Conservation (phyloP, 2,888 invertebrate species). For the Mycalesis mineus region DNA sequence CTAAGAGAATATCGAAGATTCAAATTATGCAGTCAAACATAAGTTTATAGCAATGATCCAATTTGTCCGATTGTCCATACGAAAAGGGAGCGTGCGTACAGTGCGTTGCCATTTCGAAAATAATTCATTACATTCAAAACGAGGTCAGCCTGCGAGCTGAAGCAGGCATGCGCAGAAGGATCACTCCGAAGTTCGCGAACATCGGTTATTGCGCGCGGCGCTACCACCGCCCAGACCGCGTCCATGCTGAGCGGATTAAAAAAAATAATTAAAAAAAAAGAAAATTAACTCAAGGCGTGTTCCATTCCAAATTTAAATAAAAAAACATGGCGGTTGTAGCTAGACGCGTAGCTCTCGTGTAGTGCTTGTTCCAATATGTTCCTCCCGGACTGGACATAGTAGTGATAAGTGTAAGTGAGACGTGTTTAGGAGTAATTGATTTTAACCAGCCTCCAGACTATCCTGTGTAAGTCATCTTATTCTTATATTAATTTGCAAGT, state of each 20-base stretch:
- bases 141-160: conserved; percentile 55
- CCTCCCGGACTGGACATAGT: conserved; percentile 24
- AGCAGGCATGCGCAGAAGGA: conserved; percentile 33
- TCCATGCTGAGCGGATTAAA: conserved; percentile 28
- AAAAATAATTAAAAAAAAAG: conserved; percentile 32
- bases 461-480: conserved; percentile 43
- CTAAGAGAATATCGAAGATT: too few species aligned
- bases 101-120: conserved; percentile 70
- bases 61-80: neutral
- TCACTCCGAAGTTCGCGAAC: conserved; percentile 25
- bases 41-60: neutral
- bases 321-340: conserved; percentile 28
- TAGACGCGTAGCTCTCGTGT: conserved; percentile 4
- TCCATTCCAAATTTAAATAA: conserved; percentile 22
- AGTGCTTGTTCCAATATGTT: conserved; percentile 23
- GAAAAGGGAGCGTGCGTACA: conserved; percentile 40
- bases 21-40: too few species aligned
- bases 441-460: conserved; percentile 39
- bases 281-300: conserved; percentile 31
- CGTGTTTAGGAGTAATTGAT: conserved; percentile 39
- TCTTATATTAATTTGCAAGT: neutral
- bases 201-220: conserved; percentile 42
- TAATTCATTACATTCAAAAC: conserved; percentile 61
- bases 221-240: conserved; percentile 34
- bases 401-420: conserved; percentile 34